phyloP scores from a whole-genome alignment of 2,113 vertebrate species.

The Plestiodon gilberti region DNA sequence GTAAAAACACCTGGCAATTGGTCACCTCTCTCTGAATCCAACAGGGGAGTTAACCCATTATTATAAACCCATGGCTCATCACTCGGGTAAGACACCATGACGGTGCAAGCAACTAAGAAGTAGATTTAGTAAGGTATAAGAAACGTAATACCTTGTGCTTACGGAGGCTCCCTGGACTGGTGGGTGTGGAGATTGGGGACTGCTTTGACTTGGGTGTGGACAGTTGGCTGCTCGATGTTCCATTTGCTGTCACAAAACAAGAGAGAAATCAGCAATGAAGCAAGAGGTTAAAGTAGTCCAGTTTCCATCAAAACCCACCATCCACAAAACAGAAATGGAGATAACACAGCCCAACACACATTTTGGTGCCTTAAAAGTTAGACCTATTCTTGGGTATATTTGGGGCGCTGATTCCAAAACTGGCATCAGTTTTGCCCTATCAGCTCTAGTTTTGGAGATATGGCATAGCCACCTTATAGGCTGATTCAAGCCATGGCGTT shows the following conservation, averaged over 20 bases:
- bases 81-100: no score
- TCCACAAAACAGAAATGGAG: not conserved
- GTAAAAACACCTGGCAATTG: no score
- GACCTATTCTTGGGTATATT: no score
- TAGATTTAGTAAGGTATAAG: constrained; percentile 82
- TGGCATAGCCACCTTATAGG: no score
- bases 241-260: constrained; percentile 86
- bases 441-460: no score
- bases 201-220: constrained; percentile 98
- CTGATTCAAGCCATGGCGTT: no score
- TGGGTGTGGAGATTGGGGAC: constrained; percentile 96
- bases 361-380: no score
- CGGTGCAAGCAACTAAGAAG: not conserved
- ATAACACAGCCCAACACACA: no score
- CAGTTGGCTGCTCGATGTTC: constrained; percentile 98
- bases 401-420: no score
- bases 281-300: constrained; percentile 14
- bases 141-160: constrained; percentile 96
- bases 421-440: no score
- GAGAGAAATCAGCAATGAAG: constrained; percentile 64
- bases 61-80: not conserved
- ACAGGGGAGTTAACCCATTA: no score
- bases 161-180: constrained; percentile 92
- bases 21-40: no score
- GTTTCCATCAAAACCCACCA: not conserved